phyloP scores from a whole-genome alignment of 2,888 invertebrate genomes.

The Ceraclea dissimilis region DNA sequence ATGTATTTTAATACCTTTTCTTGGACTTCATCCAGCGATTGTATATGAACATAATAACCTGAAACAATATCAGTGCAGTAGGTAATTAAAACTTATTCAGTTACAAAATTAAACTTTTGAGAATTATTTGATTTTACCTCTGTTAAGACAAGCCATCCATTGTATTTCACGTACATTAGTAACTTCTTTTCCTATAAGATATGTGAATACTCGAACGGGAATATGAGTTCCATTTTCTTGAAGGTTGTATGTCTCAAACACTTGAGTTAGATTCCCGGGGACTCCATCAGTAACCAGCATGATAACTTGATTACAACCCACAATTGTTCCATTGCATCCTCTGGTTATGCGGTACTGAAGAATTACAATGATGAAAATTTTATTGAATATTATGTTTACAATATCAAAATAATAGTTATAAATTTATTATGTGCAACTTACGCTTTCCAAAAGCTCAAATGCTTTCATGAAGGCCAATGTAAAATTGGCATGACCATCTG shows the following conservation, averaged over 20 bases:
- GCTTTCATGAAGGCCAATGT: constrained; percentile 74
- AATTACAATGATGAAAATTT: background rate
- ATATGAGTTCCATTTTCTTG: constrained; percentile 58
- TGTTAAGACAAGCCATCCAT: constrained; percentile 92
- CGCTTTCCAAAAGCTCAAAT: constrained; percentile 70
- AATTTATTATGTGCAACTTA: constrained; percentile 37
- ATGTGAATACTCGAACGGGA: constrained; percentile 91
- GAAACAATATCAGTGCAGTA: constrained; percentile 20
- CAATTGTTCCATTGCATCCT: constrained; percentile 44
- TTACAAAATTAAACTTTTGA: too few relatives aligned
- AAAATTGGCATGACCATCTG: constrained; percentile 78
- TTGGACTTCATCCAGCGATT: constrained; percentile 90
- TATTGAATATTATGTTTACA: background rate
- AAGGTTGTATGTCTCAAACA: constrained; percentile 76
- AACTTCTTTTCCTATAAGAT: constrained; percentile 89
- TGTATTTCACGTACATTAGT: constrained; percentile 82
- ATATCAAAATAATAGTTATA: background rate
- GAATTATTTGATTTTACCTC: constrained; percentile 53
- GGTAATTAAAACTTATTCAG: background rate
- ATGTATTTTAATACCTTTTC: constrained; percentile 96
- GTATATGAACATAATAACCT: constrained; percentile 94
- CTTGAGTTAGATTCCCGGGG: constrained; percentile 77
- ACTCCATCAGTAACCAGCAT: constrained; percentile 97
- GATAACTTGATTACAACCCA: constrained; percentile 87
- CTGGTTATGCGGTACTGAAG: constrained; percentile 44